Percentiles rank a stretch among this genome's conserved stretches.
Evolutionary conservation across 2,113 vertebrate species (phyloP).

Genomic region (Osmerus mordax): DNA sequence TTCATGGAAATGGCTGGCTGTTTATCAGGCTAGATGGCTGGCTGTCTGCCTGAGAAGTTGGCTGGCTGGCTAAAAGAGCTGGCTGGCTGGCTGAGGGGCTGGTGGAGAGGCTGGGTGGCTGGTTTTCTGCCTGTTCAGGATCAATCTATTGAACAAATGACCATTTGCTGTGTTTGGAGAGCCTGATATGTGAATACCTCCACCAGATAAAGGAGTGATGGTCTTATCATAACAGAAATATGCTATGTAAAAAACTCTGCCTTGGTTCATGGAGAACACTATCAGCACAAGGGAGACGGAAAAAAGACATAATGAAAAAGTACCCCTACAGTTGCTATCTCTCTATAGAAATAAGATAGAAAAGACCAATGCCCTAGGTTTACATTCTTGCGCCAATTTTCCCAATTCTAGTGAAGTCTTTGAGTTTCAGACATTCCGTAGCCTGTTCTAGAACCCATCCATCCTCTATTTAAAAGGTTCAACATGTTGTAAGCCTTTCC

Average conservation of each 20-base stretch:
- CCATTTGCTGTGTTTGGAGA: constrained; percentile 24
- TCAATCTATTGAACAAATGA: not conserved
- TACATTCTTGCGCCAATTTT: not conserved
- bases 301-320: not conserved
- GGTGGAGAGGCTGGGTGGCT: not conserved
- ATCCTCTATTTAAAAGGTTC: not conserved
- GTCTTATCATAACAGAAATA: constrained; percentile 10
- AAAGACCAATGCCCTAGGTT: not conserved
- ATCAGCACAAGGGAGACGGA: not conserved
- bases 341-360: not conserved
- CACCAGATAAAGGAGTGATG: not conserved
- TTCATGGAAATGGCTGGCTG: constrained; percentile 19
- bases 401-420: not conserved
- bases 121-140: not conserved
- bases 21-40: too few species aligned
- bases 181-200: constrained; percentile 14
- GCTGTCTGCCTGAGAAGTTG: too few species aligned
- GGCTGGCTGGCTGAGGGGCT: too few species aligned
- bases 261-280: not conserved
- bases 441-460: not conserved
- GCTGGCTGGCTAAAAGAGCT: too few species aligned
- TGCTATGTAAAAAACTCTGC: constrained; percentile 10
- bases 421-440: not conserved
- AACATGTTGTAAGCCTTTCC: not conserved
- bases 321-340: not conserved